A percentile compares a stretch with the other conserved stretches of the same genome.
These are phyloP conservation scores for Sardinella longiceps DNA, from an alignment of 2,797 vertebrate species.

Conservation along the genomic window DNA sequence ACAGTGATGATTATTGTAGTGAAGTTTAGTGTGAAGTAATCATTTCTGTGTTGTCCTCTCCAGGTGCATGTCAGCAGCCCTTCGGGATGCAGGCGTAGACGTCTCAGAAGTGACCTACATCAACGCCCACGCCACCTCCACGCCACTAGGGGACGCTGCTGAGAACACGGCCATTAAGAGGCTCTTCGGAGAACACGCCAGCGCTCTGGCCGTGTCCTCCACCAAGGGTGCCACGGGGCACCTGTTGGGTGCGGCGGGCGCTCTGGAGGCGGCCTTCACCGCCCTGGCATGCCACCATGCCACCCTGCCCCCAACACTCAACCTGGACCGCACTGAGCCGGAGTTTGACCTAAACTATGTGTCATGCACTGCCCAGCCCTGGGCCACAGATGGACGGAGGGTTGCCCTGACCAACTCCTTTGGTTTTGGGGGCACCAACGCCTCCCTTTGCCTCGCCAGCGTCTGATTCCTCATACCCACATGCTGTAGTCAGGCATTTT, in stretches of 20 bases:
- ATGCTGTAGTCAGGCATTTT: no score
- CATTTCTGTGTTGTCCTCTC: conserved; percentile 18
- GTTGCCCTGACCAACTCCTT: conserved; percentile 94
- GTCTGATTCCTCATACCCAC: conserved; percentile 29
- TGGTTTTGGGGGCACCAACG: conserved; percentile 96
- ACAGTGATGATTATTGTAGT: no score
- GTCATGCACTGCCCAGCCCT: conserved; percentile 82
- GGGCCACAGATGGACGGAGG: conserved; percentile 74
- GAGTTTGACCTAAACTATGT: conserved; percentile 93
- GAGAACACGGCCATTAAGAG: conserved; percentile 91
- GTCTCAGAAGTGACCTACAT: conserved; percentile 84
- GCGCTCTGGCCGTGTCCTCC: conserved; percentile 83
- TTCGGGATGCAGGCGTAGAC: conserved; percentile 79
- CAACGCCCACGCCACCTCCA: conserved; percentile 96
- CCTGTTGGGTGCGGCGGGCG: conserved; percentile 91
- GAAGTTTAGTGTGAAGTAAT: no score
- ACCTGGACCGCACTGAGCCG: conserved; percentile 86
- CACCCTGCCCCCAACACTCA: conserved; percentile 90
- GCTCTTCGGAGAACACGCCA: conserved; percentile 78
- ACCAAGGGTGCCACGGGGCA: conserved; percentile 97
- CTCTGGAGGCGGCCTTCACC: conserved; percentile 90
- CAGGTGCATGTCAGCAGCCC: conserved; percentile 92
- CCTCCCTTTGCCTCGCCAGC: conserved; percentile 85
- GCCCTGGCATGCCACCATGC: conserved; percentile 86
- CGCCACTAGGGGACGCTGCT: conserved; percentile 91